Conservation (phyloP, 2,888 invertebrate species). For the Lordiphosa andalusiaca region DNA sequence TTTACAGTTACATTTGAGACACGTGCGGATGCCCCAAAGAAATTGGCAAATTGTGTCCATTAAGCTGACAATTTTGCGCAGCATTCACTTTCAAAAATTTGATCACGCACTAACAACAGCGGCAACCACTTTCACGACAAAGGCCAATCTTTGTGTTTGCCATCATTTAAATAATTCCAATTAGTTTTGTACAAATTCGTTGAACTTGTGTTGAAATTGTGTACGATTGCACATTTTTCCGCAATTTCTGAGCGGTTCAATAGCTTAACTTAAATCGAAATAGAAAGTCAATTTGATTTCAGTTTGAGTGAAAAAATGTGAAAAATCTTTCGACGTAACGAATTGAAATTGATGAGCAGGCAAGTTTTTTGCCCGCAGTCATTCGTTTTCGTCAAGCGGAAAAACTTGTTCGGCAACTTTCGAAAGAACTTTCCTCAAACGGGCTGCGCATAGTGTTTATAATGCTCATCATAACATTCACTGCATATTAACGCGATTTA, state of each 20-base stretch:
- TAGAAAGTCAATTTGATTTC: conserved; percentile 44
- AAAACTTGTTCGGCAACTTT: conserved; percentile 48
- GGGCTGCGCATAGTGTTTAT: conserved; percentile 16
- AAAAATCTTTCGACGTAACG: conserved; percentile 26
- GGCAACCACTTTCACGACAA: conserved; percentile 47
- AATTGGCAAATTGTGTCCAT: conserved; percentile 15
- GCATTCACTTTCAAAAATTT: conserved; percentile 44
- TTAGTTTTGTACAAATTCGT: conserved; percentile 34
- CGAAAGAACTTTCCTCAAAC: conserved; percentile 60
- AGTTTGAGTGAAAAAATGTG: conserved; percentile 31
- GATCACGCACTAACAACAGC: conserved; percentile 15
- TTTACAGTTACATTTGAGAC: conserved; percentile 49
- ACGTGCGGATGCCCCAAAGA: conserved; percentile 6
- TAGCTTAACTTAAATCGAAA: conserved; percentile 33
- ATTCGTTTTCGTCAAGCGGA: conserved; percentile 31
- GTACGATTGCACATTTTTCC: conserved; percentile 34
- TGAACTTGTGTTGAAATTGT: conserved; percentile 40
- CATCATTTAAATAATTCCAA: conserved; percentile 56
- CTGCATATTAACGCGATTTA: conserved; percentile 54
- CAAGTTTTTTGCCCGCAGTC: conserved; percentile 10
- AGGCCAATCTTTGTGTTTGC: conserved; percentile 22
- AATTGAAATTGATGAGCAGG: conserved; percentile 13
- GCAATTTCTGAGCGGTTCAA: conserved; percentile 23
- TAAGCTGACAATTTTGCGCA: conserved; percentile 24
- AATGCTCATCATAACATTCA: conserved; percentile 24